Base-by-base conservation (phyloP, 1,140 invertebrate genomes). In the Dryas iulia region DNA sequence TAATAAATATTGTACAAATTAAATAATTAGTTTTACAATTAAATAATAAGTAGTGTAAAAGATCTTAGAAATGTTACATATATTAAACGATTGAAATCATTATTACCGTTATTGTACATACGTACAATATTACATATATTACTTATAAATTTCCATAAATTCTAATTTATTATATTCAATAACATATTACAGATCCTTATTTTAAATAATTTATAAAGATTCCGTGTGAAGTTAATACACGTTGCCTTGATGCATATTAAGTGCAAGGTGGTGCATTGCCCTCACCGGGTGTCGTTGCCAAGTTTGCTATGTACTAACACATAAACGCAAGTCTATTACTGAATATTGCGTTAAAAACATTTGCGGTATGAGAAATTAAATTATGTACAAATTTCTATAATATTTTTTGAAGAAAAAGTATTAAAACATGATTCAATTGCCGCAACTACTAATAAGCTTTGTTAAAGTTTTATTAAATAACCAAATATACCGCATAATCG, bases 261-360 rank as follows among this genome's bases (percentile, higher is more conserved):
- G 87, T 87, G 85, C 87, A 87, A 89, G 84, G 85, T 86, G 79
- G 85, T 82, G 80, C 85, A 87, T 74, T 83, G 85, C 77, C 84
- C 85, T 67, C 79, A 66, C 61, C 54, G 57, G 63, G 69, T 76
- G 75, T 78, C 74, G 79, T 75, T 84, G 81, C 75, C 72, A 76
- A 69, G 66, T 69, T 69, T 69, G 66, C 59, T 62, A 54, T 63
- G 18, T 54, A 63, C 61, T 54, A 54, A 25, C 47, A 52, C 10
- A 28, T 63, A 31, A 28, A 14, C 52, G 23, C 53, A 25, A 35
- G 28, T 54, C 61, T 54, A 31, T 63, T 54, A 47, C 52, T 30
- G 18, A 54, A 63, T 54, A 56, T 54, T 63, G 28, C 28, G 26
- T 54, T 63, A 2, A 56, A 54, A 24, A 54, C 24, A 25, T 54